These are phyloP conservation scores for Pocillopora meandrina DNA, from an alignment of 92 coral and sea anemone species.

Conservation along the genomic window DNA sequence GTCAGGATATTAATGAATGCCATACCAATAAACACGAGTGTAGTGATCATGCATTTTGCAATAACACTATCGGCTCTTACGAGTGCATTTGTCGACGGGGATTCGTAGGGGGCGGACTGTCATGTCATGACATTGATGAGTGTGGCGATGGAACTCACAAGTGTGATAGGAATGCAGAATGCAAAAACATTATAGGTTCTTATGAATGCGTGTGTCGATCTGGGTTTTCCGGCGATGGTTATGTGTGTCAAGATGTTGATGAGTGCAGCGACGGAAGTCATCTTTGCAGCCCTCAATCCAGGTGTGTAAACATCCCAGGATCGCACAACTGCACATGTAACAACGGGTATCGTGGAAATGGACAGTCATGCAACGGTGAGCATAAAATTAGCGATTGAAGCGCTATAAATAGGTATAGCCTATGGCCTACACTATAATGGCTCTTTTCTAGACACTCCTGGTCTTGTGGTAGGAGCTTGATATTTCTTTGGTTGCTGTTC, in stretches of 20 bases:
- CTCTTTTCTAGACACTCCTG: background rate
- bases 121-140: slow-evolving; percentile 10
- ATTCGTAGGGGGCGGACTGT: background rate
- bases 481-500: background rate
- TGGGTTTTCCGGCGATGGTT: background rate
- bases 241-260: background rate
- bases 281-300: background rate
- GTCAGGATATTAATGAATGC: slow-evolving; percentile 2
- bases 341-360: background rate
- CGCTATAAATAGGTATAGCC: background rate
- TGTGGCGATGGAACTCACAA: background rate
- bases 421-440: background rate
- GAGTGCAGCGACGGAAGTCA: background rate
- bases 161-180: slow-evolving; percentile 8
- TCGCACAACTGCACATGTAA: background rate
- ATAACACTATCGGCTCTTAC: slow-evolving; percentile 11
- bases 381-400: background rate
- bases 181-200: background rate
- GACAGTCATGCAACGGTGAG: background rate
- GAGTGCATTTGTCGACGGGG: slow-evolving; percentile 4
- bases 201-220: background rate
- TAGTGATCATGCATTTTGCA: background rate
- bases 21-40: background rate
- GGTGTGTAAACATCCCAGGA: background rate
- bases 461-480: background rate